Percentiles rank a stretch among this genome's conserved stretches.
Conservation (phyloP, 2,888 invertebrate species). For the Rhingia campestris region DNA sequence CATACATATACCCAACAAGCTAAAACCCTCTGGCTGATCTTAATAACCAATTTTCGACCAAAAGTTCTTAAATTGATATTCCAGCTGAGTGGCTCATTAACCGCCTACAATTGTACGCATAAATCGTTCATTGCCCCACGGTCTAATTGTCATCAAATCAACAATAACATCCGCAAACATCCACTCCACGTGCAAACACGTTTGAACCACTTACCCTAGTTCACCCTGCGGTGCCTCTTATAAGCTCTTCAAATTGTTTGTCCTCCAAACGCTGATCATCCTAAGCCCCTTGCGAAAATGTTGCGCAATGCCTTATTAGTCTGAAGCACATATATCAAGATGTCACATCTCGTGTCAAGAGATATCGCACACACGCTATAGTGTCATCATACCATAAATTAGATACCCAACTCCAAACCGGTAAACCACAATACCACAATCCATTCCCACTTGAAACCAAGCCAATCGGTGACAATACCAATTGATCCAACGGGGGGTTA, state of each 20-base stretch:
- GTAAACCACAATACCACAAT: constrained; percentile 10
- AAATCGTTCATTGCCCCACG: too few relatives aligned
- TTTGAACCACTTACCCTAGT: not conserved
- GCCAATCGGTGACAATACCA: constrained; percentile 11
- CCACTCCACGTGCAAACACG: not conserved
- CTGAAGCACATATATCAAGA: not conserved
- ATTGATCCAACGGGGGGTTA: constrained; percentile 3
- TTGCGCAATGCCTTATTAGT: constrained; percentile 22
- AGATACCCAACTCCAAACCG: constrained; percentile 8
- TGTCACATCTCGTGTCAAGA: not conserved
- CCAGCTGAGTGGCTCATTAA: too few relatives aligned
- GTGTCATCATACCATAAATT: constrained; percentile 20
- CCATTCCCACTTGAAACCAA: not conserved
- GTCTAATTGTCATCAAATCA: too few relatives aligned
- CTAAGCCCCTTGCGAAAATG: not conserved
- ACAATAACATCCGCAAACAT: not conserved
- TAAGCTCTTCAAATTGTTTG: not conserved
- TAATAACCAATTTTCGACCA: too few relatives aligned
- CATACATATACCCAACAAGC: too few relatives aligned
- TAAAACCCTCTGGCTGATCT: too few relatives aligned
- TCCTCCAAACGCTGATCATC: not conserved
- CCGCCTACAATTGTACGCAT: too few relatives aligned
- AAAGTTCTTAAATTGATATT: too few relatives aligned
- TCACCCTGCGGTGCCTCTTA: constrained; percentile 12
- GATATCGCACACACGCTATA: not conserved